Evolutionary conservation across 2,113 vertebrate genomes (phyloP), one percentile per base, ranked within the genome.

Genomic region (Ciconia maguari): DNA sequence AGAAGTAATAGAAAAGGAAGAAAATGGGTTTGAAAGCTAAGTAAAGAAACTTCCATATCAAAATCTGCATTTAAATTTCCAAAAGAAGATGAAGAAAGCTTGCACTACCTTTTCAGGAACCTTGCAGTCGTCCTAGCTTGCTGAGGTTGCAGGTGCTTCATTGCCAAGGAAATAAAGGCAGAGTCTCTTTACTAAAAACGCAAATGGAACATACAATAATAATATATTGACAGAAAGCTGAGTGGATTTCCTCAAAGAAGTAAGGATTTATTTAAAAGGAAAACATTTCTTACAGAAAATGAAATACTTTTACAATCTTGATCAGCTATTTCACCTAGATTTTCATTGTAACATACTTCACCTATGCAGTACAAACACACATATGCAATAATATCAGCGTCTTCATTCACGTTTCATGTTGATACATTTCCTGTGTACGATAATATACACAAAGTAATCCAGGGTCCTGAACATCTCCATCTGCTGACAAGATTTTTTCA

Each of bases 51-150:
- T 68, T 82, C 61, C 16, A 3, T 18, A 57, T 6, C 58, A 49
- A 92, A 85, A 75, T 26, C 42, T 58, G 46, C 70, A 81, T 25
- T 70, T 66, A 36, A 5, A 34, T 52, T 64, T 77, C 64, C 68
- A 51, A 61, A 66, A 2, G 4, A 38, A 51, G 36, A 25, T 12
- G 36, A 72, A 54, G 38, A 17, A 36, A 61, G n/a, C n/a, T 44
- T 60, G 52, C 27, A 6, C 6, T 68, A 27, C 44, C 18, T 72
- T 44, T 25, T 36, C 51, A 65, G 68, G 68, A 70, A 6, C 0
- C 0, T 2, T 44, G 49, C 38, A 9, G n/a, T 3, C 4, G 0
- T 13, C 70, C 64, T 5, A 11, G 19, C 42, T 64, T n/a, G 34
- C 52, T 4, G 16, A 52, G 57, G 36, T 3, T 38, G 27, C 48